Evolutionary conservation across 2,797 vertebrate genomes (phyloP), one percentile per base, ranked within the genome.

Genomic region (Chloroceryle inda): DNA sequence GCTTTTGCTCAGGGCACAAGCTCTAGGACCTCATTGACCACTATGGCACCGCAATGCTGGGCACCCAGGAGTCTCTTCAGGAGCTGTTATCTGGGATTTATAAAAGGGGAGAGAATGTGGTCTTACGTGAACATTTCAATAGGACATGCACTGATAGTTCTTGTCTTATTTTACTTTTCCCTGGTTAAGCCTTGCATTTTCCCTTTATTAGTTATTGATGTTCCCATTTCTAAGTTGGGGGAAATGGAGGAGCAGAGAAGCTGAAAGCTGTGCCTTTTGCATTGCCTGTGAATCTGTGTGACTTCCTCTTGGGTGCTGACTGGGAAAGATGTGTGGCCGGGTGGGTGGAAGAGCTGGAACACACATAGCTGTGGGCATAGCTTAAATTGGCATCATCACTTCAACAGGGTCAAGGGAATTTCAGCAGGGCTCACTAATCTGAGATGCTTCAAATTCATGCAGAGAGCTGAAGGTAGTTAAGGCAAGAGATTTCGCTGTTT

Each of bases 71-170:
- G 18, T 23, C 31, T 68, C 64, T 61, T 47, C 20, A 33, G 47
- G 56, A 61, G 23, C 23, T 87, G 67, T 13, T 37, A 59, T 17
- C 47, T 67, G 44, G 24, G 27, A 33, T 68, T n/a, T 38, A 13
- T 55, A 23, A 8, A 76, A 79, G 14, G 20, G 10, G n/a, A 62
- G 59, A 77, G 8, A 49, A 52, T 29, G 23, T 5, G 17, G 5
- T 15, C 33, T 77, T 33, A 20, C 1, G 0, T 35, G n/a, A 44
- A 45, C 44, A 50, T 27, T 55, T 74, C n/a, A 29, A 11, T 27
- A 27, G n/a, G 59, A 23, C 0, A 0, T 20, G 11, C 35, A 6
- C 37, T 45, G 33, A 10, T 45, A 56, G 22, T 40, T 53, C n/a
- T 44, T 24, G 18, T 38, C 20, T 23, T n/a, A 5, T 4, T 75